Conservation (phyloP, 2,113 vertebrate genomes). For the Elaphurus davidianus region DNA sequence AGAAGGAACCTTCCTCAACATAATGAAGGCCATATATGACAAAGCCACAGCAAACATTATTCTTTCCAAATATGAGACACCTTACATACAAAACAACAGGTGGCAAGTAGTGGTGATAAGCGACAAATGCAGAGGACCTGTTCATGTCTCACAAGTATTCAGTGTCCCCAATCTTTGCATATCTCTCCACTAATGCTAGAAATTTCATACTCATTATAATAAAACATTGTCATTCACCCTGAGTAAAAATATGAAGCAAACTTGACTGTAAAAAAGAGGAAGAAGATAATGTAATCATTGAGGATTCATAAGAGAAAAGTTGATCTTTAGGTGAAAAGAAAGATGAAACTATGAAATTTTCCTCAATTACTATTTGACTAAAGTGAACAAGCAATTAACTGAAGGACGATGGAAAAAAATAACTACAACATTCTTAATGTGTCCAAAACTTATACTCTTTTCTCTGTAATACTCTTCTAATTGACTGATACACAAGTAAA, state of each 20-base stretch:
- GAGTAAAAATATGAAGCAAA: not conserved
- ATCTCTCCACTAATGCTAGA: not conserved
- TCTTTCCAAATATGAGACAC: not conserved
- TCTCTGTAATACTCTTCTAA: not conserved
- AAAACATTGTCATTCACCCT: not conserved
- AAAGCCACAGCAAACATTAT: not conserved
- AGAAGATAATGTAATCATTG: not conserved
- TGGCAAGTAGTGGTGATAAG: not conserved
- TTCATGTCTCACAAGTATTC: not conserved
- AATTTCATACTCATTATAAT: not conserved
- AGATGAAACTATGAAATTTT: not conserved
- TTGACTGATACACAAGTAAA: not conserved
- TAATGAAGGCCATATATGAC: not conserved
- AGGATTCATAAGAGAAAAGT: not conserved
- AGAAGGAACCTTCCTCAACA: not conserved
- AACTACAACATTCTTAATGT: not conserved
- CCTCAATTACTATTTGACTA: not conserved
- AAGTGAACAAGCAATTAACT: not conserved
- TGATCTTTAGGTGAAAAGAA: not conserved
- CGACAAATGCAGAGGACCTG: not conserved
- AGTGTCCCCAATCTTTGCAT: not conserved
- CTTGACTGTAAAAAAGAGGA: not conserved
- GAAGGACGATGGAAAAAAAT: not conserved
- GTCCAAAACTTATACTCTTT: not conserved
- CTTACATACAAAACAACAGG: not conserved